Evolutionary conservation across 2,113 vertebrate genomes (phyloP), one percentile per base, ranked within the genome.

Genomic region (Rhea pennata): DNA sequence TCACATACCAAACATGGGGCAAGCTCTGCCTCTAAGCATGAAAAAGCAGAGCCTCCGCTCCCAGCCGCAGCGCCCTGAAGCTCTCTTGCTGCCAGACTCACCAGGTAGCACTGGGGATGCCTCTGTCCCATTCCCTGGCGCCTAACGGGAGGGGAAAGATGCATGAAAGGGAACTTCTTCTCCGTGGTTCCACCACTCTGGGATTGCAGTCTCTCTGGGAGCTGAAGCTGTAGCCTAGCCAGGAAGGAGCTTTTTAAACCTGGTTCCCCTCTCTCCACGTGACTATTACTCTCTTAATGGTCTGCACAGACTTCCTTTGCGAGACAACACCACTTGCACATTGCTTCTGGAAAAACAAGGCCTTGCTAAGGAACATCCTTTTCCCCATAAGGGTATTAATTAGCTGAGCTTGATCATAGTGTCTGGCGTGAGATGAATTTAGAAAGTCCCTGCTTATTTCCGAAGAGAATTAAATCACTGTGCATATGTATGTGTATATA

Each of bases 191-290:
- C 65, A 69, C 77, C 66, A 44, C 69, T 44, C 44, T 19, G 59
- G 82, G 33, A 26, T 27, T 66, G 54, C 50, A 56, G 54, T 31
- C 27, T 88, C 19, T 71, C 76, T 87, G 80, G 81, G 51, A 94
- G 65, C 51, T 79, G 70, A 74, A 89, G 89, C 71, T 36, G 80
- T 50, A 74, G 69, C 58, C 58, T 94, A 51, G 95, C 93, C 94
- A 97, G 97, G 79, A 96, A 96, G 91, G 97, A 97, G 98, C 98
- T 98, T 97, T 98, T 98, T 97, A 98, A 99, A 98, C 85, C 96
- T 69, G 84, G 90, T 95, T 96, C 95, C 92, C 88, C 90, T 98
- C 97, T 97, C 94, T 98, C 95, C 98, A 98, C 98, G 98, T 99
- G 98, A 98, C 98, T 93, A 39, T 93, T 92, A 87, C 78, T 72